Evolutionary conservation across 2,888 invertebrate genomes (phyloP), one percentile per base, ranked within the genome.

Genomic region (Eupithecia inturbata): DNA sequence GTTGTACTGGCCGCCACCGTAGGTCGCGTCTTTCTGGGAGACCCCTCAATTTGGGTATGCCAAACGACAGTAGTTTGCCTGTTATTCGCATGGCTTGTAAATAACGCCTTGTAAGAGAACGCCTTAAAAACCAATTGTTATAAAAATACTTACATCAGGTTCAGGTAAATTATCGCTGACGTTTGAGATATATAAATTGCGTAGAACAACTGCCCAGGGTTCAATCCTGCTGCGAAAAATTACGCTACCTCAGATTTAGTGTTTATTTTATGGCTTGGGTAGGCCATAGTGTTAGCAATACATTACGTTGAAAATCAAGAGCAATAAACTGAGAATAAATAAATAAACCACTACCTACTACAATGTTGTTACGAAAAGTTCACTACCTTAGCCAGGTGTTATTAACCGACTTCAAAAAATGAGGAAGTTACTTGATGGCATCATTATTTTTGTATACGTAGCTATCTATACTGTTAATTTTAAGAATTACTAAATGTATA

Each of bases 101-200:
- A 26, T 4, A 26, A 57, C 3, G 22, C 22, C 22, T 3, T 57
- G 22, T 14, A 14, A 3, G 26, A 26, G 14, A 14, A 14, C 26
- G 57, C 57, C 26, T 57, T 14, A 4, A 53, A 26, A 26, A n/a
- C 19, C 22, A 22, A 3, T 3, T 53, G n/a, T 22, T 22, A 53
- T 10, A 53, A 57, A 22, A 53, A 57, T 12, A 14, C 22, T 53
- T 53, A n/a, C n/a, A 57, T 26, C 57, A 57, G 57, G 12, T 22
- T 57, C 10, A 53, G 26, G 57, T 57, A 26, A 57, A 57, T 14
- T 26, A 57, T 57, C 14, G 10, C 12, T 57, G 57, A 57, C 57
- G 57, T 12, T 57, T 26, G 57, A 26, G 57, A 57, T 26, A 57
- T 57, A 57, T 57, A 57, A 57, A 57, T 26, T 57, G 57, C 57